Evolutionary conservation across 2,888 invertebrate genomes (phyloP).

Genomic region (Lochmaea capreae): DNA sequence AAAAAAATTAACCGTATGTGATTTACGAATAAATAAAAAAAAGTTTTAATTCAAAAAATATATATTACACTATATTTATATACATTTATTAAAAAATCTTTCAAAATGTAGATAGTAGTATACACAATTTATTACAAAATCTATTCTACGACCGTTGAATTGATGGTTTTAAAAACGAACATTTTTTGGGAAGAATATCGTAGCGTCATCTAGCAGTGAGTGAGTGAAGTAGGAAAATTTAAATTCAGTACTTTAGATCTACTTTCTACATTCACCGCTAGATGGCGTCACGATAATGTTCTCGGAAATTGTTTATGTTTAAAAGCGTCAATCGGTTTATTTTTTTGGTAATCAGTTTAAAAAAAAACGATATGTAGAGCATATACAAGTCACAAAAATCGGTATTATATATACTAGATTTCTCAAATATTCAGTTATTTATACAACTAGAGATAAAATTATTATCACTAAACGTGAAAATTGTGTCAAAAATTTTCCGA

Average conservation of each 20-base stretch:
- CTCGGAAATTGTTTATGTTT: too few relatives aligned
- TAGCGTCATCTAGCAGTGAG: neutral
- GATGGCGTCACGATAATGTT: too few relatives aligned
- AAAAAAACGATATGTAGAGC: constrained; percentile 25
- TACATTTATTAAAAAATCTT: constrained; percentile 9
- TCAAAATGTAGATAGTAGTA: constrained; percentile 11
- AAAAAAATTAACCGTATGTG: too few relatives aligned
- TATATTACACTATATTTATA: constrained; percentile 24
- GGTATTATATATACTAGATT: neutral
- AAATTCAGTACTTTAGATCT: too few relatives aligned
- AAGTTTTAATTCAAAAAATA: constrained; percentile 10
- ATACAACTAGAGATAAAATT: too few relatives aligned
- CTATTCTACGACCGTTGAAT: neutral
- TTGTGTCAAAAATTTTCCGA: too few relatives aligned
- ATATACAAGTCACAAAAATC: constrained; percentile 15
- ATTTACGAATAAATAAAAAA: neutral
- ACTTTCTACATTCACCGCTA: too few relatives aligned
- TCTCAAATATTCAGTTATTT: too few relatives aligned
- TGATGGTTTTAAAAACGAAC: neutral
- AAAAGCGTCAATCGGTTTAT: neutral
- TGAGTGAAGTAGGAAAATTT: too few relatives aligned
- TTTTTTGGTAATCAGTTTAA: neutral
- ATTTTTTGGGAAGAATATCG: neutral
- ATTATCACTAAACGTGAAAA: too few relatives aligned
- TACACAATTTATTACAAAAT: constrained; percentile 23